phyloP scores from a whole-genome alignment of 2,888 invertebrate species.

The Dioctria rufipes region DNA sequence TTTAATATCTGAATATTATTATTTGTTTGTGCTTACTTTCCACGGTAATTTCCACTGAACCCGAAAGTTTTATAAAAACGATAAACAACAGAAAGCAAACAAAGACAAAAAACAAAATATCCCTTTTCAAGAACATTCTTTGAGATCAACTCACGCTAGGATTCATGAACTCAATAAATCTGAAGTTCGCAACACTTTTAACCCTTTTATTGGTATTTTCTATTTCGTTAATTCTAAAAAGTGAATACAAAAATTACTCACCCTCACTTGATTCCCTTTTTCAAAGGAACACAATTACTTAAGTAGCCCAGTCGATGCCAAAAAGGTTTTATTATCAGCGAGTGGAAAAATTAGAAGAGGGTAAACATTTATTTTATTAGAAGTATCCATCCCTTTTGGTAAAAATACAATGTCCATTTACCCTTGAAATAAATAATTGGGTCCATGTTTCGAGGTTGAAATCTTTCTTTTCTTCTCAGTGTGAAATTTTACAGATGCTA shows the following conservation, averaged over 20 bases:
- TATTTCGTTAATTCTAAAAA: constrained; percentile 36
- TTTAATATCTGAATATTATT: too few species aligned
- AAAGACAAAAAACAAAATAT: too few species aligned
- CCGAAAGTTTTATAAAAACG: too few species aligned
- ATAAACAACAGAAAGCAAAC: too few species aligned
- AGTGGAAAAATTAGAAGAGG: constrained; percentile 23
- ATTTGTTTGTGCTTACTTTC: too few species aligned
- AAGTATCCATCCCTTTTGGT: constrained; percentile 12
- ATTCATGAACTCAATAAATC: background rate
- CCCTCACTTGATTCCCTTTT: background rate
- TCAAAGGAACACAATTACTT: background rate
- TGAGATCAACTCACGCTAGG: too few species aligned
- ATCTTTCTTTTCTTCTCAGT: background rate
- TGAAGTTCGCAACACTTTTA: background rate
- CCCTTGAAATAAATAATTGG: background rate
- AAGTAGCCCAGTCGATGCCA: background rate
- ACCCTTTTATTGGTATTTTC: constrained; percentile 29
- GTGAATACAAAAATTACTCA: constrained; percentile 3
- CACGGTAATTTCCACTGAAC: too few species aligned
- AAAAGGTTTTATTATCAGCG: constrained; percentile 42
- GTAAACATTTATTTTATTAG: constrained; percentile 44
- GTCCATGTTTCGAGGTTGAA: background rate
- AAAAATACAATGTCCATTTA: background rate
- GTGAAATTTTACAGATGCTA: background rate
- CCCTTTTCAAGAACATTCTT: too few species aligned